phyloP scores from a whole-genome alignment of 1,140 invertebrate genomes.

The Bombyx mandarina region DNA sequence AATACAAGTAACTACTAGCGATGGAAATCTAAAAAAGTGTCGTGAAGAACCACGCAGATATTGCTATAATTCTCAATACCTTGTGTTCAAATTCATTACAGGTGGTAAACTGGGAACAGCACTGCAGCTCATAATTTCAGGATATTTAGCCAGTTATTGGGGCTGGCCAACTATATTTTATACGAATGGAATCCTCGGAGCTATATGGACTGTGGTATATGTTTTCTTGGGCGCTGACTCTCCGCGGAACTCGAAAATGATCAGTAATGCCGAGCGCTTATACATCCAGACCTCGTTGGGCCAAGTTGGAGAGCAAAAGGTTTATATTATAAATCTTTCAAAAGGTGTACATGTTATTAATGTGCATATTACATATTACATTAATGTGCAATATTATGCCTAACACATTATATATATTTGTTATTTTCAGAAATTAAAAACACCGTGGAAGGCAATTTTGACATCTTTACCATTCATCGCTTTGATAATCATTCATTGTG shows the following conservation, averaged over 20 bases:
- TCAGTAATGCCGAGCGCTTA: conserved; percentile 67
- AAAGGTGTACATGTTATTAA: background rate
- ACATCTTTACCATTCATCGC: conserved; percentile 87
- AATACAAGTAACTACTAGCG: too few species aligned
- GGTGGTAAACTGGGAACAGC: conserved; percentile 80
- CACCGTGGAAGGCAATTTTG: conserved; percentile 84
- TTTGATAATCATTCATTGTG: conserved; percentile 84
- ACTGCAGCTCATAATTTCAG: conserved; percentile 77
- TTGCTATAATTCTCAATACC: too few species aligned
- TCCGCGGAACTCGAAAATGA: conserved; percentile 72
- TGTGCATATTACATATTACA: conserved; percentile 37
- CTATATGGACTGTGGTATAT: conserved; percentile 74
- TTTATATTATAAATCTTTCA: conserved; percentile 9
- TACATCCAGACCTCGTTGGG: conserved; percentile 72
- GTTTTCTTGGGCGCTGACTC: conserved; percentile 72
- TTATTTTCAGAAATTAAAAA: conserved; percentile 33
- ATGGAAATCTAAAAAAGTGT: too few species aligned
- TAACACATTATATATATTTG: background rate
- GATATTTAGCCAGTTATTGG: conserved; percentile 72
- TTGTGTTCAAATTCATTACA: conserved; percentile 11
- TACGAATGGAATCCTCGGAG: conserved; percentile 73
- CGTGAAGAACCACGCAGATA: too few species aligned
- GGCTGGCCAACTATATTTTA: conserved; percentile 85
- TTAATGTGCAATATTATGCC: conserved; percentile 83
- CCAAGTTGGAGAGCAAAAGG: conserved; percentile 44